Evolutionary conservation across 2,113 vertebrate species (phyloP), one percentile per base, ranked within the genome.

Genomic region (Otis tarda): DNA sequence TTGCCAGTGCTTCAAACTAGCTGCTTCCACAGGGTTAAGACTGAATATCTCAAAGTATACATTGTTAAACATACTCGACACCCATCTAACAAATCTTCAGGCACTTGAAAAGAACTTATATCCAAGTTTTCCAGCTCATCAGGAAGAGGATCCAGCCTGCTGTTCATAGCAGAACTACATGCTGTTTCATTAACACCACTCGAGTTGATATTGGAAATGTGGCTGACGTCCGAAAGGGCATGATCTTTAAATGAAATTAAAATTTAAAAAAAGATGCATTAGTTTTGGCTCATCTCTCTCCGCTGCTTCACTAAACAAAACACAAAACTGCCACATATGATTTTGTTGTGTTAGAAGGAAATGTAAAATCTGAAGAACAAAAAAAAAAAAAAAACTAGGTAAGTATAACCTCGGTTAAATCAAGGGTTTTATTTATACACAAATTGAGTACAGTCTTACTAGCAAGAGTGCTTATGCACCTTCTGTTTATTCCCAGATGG

Each of bases 11-110:
- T 73, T 53, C n/a, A 78, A 21, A 14, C 24, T 10, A 75, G 9
- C 3, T 71, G 47, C 41, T 77, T 83, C 13, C 10, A 14, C 17
- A 30, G 3, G 45, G 18, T 50, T 89, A 64, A 68, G 17, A 70
- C 12, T 0, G 18, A 77, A 87, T 17, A 47, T 90, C 91, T 94
- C 47, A 60, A 87, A 93, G 13, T 31, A 59, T 19, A 61, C 10
- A 50, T 24, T 21, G 13, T 53, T 76, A 96, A 87, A 98, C 98
- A 50, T 97, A 99, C 99, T 94, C 99, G 98, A 96, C 98, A 99
- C 24, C 99, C 99, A 94, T 99, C 99, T 91, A 99, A 96, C 81
- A 99, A 91, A 94, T 99, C 99, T 78, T 99, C 99, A 77, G 98
- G 96, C 30, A 96, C 97, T 60, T 97, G 98, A 95, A 98, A 98